Evolutionary conservation across 2,113 vertebrate species (phyloP).

Genomic region (Chlorodrepanis virens): DNA sequence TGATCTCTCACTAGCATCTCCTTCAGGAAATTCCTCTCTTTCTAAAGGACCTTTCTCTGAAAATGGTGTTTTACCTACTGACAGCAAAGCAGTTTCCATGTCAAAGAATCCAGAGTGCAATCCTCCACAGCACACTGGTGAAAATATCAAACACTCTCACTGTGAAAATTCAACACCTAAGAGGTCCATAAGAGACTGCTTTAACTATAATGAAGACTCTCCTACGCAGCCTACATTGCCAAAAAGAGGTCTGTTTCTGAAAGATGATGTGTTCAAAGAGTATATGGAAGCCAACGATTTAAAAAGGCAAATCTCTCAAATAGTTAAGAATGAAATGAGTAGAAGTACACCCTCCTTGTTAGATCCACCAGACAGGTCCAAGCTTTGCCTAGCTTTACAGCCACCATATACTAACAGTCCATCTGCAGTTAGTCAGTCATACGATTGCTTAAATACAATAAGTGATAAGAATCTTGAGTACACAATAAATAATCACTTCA

Average conservation of each 20-base stretch:
- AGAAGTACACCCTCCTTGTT: slow-evolving; percentile 84
- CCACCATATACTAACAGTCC: slow-evolving; percentile 72
- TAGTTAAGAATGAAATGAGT: slow-evolving; percentile 82
- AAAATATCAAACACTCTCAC: slow-evolving; percentile 53
- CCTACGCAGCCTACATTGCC: slow-evolving; percentile 86
- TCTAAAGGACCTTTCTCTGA: slow-evolving; percentile 18
- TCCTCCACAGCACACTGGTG: slow-evolving; percentile 44
- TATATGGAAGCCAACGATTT: slow-evolving; percentile 33
- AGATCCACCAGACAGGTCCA: slow-evolving; percentile 85
- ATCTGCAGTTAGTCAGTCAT: slow-evolving; percentile 81
- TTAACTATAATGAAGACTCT: slow-evolving; percentile 82
- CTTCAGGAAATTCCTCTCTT: not conserved
- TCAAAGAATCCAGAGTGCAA: slow-evolving; percentile 13
- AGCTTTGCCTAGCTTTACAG: slow-evolving; percentile 86
- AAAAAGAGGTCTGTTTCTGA: slow-evolving; percentile 84
- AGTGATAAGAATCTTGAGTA: slow-evolving; percentile 64
- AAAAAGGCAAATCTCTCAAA: slow-evolving; percentile 63
- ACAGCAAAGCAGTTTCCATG: not conserved
- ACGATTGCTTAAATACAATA: slow-evolving; percentile 80
- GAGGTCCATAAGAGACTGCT: slow-evolving; percentile 81
- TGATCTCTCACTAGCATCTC: not conserved
- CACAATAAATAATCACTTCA: slow-evolving; percentile 56
- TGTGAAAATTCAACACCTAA: slow-evolving; percentile 81
- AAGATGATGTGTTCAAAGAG: slow-evolving; percentile 69
- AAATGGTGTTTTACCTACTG: not conserved